These are phyloP conservation scores for Amiota mariae DNA, from an alignment of 2,888 invertebrate species.

Conservation along the genomic window DNA sequence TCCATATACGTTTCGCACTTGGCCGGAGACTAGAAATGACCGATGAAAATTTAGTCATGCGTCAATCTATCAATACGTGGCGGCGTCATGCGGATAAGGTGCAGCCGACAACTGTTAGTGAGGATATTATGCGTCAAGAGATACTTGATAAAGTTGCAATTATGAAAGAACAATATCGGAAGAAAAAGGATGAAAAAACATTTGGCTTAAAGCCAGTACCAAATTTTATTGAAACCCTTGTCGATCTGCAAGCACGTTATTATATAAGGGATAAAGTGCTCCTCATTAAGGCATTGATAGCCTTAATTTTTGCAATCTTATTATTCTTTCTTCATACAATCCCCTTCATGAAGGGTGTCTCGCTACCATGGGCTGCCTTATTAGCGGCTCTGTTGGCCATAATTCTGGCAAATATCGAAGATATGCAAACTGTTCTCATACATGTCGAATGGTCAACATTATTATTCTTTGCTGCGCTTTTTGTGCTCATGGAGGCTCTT, in stretches of 20 bases:
- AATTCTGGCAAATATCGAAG: conserved; percentile 83
- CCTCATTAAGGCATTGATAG: conserved; percentile 82
- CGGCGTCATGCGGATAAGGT: conserved; percentile 80
- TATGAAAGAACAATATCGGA: conserved; percentile 77
- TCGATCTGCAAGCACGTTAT: conserved; percentile 79
- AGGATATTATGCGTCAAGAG: conserved; percentile 83
- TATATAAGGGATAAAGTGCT: conserved; percentile 83
- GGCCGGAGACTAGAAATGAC: conserved; percentile 77
- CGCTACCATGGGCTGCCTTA: conserved; percentile 89
- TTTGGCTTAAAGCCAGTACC: conserved; percentile 69
- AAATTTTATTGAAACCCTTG: conserved; percentile 77
- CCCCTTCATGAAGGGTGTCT: conserved; percentile 80
- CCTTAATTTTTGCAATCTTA: conserved; percentile 81
- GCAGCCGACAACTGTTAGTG: conserved; percentile 85
- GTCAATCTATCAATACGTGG: conserved; percentile 87
- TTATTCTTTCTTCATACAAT: conserved; percentile 88
- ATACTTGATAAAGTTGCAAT: conserved; percentile 82
- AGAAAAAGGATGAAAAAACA: conserved; percentile 60
- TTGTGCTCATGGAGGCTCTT: conserved; percentile 92
- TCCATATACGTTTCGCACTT: conserved; percentile 80
- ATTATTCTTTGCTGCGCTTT: conserved; percentile 89
- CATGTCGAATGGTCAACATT: conserved; percentile 93
- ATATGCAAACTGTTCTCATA: conserved; percentile 85
- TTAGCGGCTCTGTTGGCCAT: conserved; percentile 86
- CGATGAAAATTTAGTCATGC: conserved; percentile 77